Base-by-base conservation (phyloP, 2,888 invertebrate species). In the Dasysyrphus albostriatus region DNA sequence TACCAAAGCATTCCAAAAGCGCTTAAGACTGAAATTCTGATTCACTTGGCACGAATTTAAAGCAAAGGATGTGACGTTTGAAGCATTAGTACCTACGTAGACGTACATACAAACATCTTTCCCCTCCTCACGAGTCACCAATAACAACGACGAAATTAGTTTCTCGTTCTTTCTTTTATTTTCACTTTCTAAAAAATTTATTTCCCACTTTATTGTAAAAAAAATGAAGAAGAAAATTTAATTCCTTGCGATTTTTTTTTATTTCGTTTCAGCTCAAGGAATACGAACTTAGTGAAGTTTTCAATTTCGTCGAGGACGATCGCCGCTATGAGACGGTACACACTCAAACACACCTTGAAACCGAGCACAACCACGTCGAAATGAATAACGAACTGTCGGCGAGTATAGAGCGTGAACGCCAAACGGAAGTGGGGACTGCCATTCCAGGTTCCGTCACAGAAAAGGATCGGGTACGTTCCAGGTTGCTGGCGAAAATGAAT, bases 251-350 rank as follows among this genome's bases (percentile, higher is more conserved):
- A 12, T 44, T 39, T 42, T 80, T 51, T 49, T 83, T 39, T 49
- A 19, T 81, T 24, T 77, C 73, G 39, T 91, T 92, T 72, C 93
- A 97, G 97, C 94, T 97, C 88, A 96, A 96, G 90, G 97, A 97
- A 93, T 98, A 97, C 94, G 97, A 97, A 92, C 93, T 97, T 89
- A 96, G 96, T 88, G 97, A 97, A 93, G 96, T 96, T 88, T 97
- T 97, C 93, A 97, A 97, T 93, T 96, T 96, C 91, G 94, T 94
- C 89, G 96, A 96, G 92, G 97, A 97, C 92, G 96, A 97, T 90
- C 94, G 95, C 88, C 94, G 94, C 91, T 96, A 96, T 93, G 96
- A 96, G 91, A 95, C 96, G 56, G 93, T 96, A 14, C 91, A 91
- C 88, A 92, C 92, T 42, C 91, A 91, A 88, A 92, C 92, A n/a